These are phyloP conservation scores for Machaerirhynchus nigripectus DNA, from an alignment of 2,113 vertebrate species.

Conservation along the genomic window DNA sequence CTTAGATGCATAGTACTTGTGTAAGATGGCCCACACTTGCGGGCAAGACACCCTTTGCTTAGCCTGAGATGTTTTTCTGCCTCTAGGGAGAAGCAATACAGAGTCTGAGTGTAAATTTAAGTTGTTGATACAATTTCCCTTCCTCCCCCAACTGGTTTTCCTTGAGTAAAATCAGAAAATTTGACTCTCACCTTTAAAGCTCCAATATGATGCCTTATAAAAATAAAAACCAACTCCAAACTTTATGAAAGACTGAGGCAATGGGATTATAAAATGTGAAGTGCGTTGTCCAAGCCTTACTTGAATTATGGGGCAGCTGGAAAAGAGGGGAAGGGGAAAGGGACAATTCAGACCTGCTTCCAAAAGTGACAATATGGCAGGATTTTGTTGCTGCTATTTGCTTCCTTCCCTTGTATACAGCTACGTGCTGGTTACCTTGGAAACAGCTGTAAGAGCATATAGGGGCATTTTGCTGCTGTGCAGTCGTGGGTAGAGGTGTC, in stretches of 20 bases:
- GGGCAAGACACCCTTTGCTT: neutral
- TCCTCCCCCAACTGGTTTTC: neutral
- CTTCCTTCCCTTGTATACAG: slow-evolving; percentile 44
- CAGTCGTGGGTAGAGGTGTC: slow-evolving; percentile 57
- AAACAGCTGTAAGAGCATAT: slow-evolving; percentile 70
- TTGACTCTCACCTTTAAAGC: neutral
- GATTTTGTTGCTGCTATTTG: slow-evolving; percentile 10
- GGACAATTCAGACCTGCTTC: neutral
- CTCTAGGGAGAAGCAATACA: neutral
- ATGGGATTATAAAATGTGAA: neutral
- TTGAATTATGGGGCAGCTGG: neutral
- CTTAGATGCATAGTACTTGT: neutral
- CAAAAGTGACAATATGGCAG: neutral
- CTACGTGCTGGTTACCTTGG: slow-evolving; percentile 73
- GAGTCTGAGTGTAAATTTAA: neutral
- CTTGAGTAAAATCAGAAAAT: neutral
- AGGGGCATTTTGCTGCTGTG: slow-evolving; percentile 63
- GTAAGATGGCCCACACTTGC: neutral
- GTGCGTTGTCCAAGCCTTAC: neutral
- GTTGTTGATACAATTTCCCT: neutral
- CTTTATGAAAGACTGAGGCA: neutral
- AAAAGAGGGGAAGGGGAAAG: neutral
- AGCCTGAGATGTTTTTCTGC: neutral
- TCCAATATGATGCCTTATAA: neutral
- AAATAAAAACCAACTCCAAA: neutral